These are phyloP conservation scores for Psylliodes chrysocephalus DNA, from an alignment of 2,888 invertebrate genomes.

Conservation along the genomic window DNA sequence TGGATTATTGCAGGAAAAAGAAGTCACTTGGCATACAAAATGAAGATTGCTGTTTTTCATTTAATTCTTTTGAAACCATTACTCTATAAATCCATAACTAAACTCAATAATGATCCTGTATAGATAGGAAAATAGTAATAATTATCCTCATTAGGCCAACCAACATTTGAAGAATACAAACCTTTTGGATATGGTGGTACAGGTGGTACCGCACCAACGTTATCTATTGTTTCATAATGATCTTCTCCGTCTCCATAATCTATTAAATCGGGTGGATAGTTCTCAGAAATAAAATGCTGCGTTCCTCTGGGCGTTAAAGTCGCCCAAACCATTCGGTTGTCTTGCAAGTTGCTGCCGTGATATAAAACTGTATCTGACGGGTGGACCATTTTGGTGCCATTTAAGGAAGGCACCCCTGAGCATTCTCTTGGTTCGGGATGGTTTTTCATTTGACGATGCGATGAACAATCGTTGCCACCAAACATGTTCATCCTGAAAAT, in stretches of 20 bases:
- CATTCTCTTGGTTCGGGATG: conserved; percentile 61
- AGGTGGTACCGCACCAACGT: conserved; percentile 34
- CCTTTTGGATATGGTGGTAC: conserved; percentile 38
- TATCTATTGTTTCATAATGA: conserved; percentile 78
- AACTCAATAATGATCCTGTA: too few relatives aligned
- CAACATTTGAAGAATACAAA: conserved; percentile 10
- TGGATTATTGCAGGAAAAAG: too few relatives aligned
- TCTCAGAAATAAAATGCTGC: conserved; percentile 78
- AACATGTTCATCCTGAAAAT: conserved; percentile 67
- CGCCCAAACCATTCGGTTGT: conserved; percentile 74
- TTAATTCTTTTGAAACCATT: too few relatives aligned
- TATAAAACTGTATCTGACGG: conserved; percentile 60
- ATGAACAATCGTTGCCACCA: conserved; percentile 68
- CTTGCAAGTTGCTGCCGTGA: conserved; percentile 54
- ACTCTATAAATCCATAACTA: too few relatives aligned
- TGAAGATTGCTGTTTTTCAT: too few relatives aligned
- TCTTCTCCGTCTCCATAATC: conserved; percentile 68
- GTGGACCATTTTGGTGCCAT: conserved; percentile 59
- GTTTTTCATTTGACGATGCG: conserved; percentile 60
- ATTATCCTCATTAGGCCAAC: neutral
- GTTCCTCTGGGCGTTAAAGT: conserved; percentile 85
- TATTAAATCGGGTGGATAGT: conserved; percentile 69
- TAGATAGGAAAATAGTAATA: too few relatives aligned
- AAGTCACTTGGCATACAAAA: too few relatives aligned
- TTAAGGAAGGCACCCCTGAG: conserved; percentile 63